A percentile compares a stretch with the other conserved stretches of the same genome.
These are phyloP conservation scores for Psittacula derbiana DNA, from an alignment of 2,797 vertebrate species.

Conservation along the genomic window DNA sequence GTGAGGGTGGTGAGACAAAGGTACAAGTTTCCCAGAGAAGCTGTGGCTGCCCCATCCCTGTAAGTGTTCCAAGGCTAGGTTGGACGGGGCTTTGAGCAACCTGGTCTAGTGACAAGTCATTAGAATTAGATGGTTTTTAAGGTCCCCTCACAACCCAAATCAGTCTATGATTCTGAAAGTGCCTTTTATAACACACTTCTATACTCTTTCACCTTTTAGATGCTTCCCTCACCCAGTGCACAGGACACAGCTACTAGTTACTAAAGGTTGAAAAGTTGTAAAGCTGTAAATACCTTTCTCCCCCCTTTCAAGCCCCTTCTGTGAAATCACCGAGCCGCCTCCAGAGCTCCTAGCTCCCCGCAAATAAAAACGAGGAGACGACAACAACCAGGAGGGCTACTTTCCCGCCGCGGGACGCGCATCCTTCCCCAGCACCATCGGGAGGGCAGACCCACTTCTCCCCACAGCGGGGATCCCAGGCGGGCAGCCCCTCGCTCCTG, in stretches of 20 bases:
- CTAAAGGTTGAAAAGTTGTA: fast-evolving
- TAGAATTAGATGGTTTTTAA: background rate
- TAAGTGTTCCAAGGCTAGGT: background rate
- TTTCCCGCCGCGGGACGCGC: no score
- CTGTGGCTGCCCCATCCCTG: background rate
- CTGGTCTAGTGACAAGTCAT: background rate
- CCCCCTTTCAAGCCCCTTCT: background rate
- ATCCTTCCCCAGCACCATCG: fast-evolving
- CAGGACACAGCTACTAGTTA: background rate
- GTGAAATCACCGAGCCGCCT: fast-evolving
- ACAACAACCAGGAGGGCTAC: background rate
- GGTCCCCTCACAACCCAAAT: background rate
- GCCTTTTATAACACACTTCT: background rate
- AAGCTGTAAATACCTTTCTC: fast-evolving
- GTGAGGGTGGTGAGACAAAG: background rate
- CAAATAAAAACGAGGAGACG: background rate
- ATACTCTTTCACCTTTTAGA: background rate
- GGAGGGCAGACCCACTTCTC: fast-evolving
- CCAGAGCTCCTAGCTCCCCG: fast-evolving
- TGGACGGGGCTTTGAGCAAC: background rate
- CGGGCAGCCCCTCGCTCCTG: background rate
- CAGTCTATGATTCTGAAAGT: background rate
- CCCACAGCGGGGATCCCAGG: background rate
- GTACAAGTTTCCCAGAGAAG: background rate
- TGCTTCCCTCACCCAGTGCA: fast-evolving